Evolutionary conservation across 2,113 vertebrate genomes (phyloP), one percentile per base, ranked within the genome.

Genomic region (Leucopsar rothschildi): DNA sequence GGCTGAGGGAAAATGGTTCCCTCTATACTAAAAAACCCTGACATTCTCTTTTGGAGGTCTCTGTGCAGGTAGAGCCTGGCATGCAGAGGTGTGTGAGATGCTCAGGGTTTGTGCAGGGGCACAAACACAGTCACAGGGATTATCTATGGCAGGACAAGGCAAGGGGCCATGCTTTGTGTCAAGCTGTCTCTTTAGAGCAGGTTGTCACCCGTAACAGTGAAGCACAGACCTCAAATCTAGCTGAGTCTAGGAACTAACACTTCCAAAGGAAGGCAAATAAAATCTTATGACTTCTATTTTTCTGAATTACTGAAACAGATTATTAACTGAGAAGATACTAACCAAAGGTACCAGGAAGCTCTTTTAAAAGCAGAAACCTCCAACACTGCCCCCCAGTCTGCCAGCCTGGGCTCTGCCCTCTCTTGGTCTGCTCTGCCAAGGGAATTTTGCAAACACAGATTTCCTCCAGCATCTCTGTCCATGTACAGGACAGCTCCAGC

Each of bases 401-500:
- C 24, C 13, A 53, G 15, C 11, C 65, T 23, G 49, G 16, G 35
- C 40, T 66, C 16, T 37, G 53, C 44, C 68, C 81, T 47, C 39
- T 47, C 6, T 42, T 42, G n/a, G 23, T 28, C 35, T 40, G n/a
- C 25, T 80, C 57, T 89, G 65, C 64, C 55, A 49, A 50, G 2
- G 27, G 18, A 45, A 44, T 16, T 42, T 52, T 60, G 53, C 44
- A 29, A 53, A 61, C 2, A 9, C 35, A 40, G 69, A 61, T 81
- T 42, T 37, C 75, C 24, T 65, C 31, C 23, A 33, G 21, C 53
- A 24, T 17, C 37, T 80, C 40, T 9, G 0, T 5, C n/a, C 17
- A 4, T 28, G 47, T 33, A 7, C 0, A 0, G 2, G 23, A 19
- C 23, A 12, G 8, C 35, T 6, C 40, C 55, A 45, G 3, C 21